Evolutionary conservation across 2,797 vertebrate species (phyloP).

Genomic region (Heliangelus exortis): DNA sequence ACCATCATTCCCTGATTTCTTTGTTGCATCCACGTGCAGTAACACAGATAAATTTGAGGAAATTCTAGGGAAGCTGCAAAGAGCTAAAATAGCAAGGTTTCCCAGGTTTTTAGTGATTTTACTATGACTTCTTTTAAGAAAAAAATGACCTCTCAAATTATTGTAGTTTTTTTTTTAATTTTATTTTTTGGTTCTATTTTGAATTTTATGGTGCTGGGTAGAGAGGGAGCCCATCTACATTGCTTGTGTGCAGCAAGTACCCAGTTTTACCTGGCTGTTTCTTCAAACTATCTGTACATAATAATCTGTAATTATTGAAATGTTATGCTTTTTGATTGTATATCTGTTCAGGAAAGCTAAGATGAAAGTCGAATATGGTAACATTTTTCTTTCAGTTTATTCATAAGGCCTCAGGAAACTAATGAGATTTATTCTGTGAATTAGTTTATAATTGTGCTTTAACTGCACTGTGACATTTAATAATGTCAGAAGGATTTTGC

Average conservation of each 20-base stretch:
- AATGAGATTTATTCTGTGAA: conserved; percentile 81
- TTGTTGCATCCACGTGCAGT: accelerated
- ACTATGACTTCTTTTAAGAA: neutral
- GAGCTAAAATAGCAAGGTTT: neutral
- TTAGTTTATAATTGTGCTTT: conserved; percentile 82
- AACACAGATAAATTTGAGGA: neutral
- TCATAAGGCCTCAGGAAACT: conserved; percentile 72
- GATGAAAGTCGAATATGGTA: conserved; percentile 65
- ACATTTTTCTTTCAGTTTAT: conserved; percentile 71
- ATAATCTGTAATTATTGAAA: conserved; percentile 62
- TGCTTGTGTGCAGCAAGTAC: accelerated
- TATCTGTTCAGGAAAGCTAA: conserved; percentile 49
- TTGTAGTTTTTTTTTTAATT: neutral
- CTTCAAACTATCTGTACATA: neutral
- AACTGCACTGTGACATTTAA: conserved; percentile 80
- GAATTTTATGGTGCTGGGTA: neutral
- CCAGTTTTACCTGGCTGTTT: neutral
- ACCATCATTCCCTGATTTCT: neutral
- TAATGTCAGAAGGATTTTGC: conserved; percentile 82
- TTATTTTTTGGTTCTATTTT: neutral
- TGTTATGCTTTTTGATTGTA: conserved; percentile 27
- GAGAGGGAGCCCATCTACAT: neutral
- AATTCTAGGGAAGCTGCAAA: neutral
- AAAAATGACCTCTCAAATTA: neutral
- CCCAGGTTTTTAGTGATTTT: neutral